A percentile compares a stretch with the other conserved stretches of the same genome.
phyloP scores from a whole-genome alignment of 2,888 invertebrate species.

The Mechanitis messenoides region DNA sequence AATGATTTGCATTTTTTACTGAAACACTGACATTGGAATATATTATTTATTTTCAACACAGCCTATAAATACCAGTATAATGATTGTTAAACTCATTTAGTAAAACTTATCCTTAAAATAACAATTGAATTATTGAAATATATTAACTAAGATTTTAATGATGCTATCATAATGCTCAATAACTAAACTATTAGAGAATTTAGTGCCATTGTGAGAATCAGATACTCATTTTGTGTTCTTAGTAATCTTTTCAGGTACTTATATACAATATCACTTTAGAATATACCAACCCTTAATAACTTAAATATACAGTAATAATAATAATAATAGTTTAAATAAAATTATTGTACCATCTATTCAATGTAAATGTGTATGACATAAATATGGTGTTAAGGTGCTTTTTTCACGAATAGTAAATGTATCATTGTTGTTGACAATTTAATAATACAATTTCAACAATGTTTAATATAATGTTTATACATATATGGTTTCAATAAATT shows the following conservation, averaged over 20 bases:
- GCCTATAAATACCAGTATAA: no score
- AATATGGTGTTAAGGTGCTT: slow-evolving; percentile 18
- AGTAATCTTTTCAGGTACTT: no score
- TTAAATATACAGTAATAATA: no score
- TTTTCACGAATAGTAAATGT: slow-evolving; percentile 23
- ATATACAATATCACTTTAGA: no score
- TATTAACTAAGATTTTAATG: not conserved
- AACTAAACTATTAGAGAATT: slow-evolving; percentile 3
- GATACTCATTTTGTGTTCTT: slow-evolving; percentile 20
- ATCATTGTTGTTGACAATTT: slow-evolving; percentile 18
- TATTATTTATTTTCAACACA: no score
- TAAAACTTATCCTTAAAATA: not conserved
- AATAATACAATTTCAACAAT: slow-evolving; percentile 20
- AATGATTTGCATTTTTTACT: no score
- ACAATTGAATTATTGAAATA: slow-evolving; percentile 3
- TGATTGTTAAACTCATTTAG: no score
- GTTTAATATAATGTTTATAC: slow-evolving; percentile 21
- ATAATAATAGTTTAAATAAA: slow-evolving; percentile 3
- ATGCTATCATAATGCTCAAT: slow-evolving; percentile 9
- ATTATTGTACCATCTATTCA: slow-evolving; percentile 15
- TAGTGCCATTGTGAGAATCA: slow-evolving; percentile 21
- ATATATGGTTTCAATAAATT: slow-evolving; percentile 55
- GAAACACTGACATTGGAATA: no score
- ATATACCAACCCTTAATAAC: no score
- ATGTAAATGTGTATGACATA: slow-evolving; percentile 16